Evolutionary conservation across 30 jellyfish, hydroid and myxozoan species (phyloP).

Genomic region (Hydractinia symbiolongicarpus): DNA sequence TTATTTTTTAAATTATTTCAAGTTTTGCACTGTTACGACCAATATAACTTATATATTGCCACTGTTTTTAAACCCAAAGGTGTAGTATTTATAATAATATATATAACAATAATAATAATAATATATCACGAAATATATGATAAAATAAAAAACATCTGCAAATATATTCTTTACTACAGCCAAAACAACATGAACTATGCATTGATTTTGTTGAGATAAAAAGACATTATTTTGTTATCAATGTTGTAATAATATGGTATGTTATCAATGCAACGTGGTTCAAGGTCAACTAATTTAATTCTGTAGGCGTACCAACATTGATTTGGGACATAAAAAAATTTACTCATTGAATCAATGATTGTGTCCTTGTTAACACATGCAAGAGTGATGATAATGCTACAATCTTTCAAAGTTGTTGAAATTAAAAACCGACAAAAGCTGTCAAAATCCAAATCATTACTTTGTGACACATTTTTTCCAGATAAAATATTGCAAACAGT

Average conservation of each 20-base stretch:
- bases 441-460: not conserved
- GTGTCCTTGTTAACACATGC: not conserved
- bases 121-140: no score
- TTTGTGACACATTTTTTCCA: not conserved
- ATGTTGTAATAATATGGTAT: conserved; percentile 42
- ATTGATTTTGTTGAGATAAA: conserved; percentile 2
- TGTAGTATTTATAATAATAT: no score
- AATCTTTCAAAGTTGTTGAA: conserved; percentile 78
- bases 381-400: conserved; percentile 77
- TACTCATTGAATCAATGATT: not conserved
- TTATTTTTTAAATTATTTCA: no score
- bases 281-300: conserved; percentile 67
- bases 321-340: not conserved
- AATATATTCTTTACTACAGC: no score
- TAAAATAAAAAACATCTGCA: no score
- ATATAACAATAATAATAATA: no score
- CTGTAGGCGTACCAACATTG: conserved; percentile 28
- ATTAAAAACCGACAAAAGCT: conserved; percentile 45
- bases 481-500: conserved; percentile 18
- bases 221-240: conserved; percentile 35
- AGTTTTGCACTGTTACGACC: no score
- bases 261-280: conserved; percentile 41
- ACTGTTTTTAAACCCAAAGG: no score
- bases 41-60: no score
- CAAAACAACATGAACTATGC: not conserved